A percentile compares a stretch with the other conserved stretches of the same genome.
These are phyloP conservation scores for Sarcophilus harrisii DNA, from an alignment of 2,797 vertebrate genomes.

Conservation along the genomic window DNA sequence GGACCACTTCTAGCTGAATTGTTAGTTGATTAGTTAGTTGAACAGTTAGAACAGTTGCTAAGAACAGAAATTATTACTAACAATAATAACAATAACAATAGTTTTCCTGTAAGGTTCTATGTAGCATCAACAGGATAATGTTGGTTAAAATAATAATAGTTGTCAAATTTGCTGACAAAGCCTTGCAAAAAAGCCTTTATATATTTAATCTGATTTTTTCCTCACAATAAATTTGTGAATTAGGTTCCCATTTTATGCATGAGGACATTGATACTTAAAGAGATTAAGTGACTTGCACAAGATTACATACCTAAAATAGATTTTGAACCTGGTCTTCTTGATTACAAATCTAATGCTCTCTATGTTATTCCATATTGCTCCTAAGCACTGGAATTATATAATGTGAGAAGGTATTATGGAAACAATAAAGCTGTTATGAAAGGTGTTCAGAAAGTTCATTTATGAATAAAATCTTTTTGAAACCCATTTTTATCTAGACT, in stretches of 20 bases:
- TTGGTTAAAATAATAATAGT: background rate
- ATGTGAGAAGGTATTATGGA: background rate
- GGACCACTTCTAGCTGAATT: background rate
- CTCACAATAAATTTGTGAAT: background rate
- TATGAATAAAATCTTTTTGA: conserved; percentile 48
- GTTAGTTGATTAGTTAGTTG: too few species aligned
- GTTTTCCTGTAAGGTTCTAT: background rate
- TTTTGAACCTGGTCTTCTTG: background rate
- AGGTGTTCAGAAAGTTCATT: conserved; percentile 37
- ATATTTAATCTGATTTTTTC: background rate
- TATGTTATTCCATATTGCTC: background rate
- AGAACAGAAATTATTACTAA: background rate
- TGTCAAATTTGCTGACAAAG: background rate
- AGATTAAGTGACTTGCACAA: background rate
- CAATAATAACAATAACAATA: background rate
- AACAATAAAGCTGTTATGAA: background rate
- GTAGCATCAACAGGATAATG: background rate
- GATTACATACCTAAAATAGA: background rate
- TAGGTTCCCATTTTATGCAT: background rate
- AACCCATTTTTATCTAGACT: conserved; percentile 30
- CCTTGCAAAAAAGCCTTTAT: background rate
- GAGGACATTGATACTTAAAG: background rate
- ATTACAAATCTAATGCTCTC: background rate
- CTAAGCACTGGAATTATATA: background rate
- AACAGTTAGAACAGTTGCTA: background rate